Conservation (phyloP, 1,140 invertebrate species). For the Varroa destructor region DNA sequence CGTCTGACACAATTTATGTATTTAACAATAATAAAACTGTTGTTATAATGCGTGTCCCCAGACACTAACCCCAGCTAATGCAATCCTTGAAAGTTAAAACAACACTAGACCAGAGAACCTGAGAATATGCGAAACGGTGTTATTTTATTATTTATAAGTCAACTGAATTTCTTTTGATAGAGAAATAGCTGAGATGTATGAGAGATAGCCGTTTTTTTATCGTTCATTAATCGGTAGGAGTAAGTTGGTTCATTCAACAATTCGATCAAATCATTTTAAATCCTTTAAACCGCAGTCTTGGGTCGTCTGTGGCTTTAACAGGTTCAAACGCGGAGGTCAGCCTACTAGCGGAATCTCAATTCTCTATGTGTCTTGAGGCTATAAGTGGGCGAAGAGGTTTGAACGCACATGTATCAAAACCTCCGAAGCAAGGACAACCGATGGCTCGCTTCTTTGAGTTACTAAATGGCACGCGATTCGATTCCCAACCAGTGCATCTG, state of each 20-base stretch:
- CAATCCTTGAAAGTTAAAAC: too few relatives aligned
- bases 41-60: slow-evolving; percentile 23
- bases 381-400: slow-evolving; percentile 53
- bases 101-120: too few relatives aligned
- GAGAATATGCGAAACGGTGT: too few relatives aligned
- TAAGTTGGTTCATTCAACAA: too few relatives aligned
- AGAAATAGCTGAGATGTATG: too few relatives aligned
- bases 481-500: slow-evolving; percentile 50
- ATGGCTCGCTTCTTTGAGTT: slow-evolving; percentile 57
- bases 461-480: slow-evolving; percentile 29
- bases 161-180: too few relatives aligned
- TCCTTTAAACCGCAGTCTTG: too few relatives aligned
- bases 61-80: not conserved
- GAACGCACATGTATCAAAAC: slow-evolving; percentile 87
- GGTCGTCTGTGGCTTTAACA: not conserved
- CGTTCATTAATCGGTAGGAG: too few relatives aligned
- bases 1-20: slow-evolving; percentile 29
- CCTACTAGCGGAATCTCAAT: slow-evolving; percentile 59
- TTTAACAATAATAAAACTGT: slow-evolving; percentile 18
- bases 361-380: slow-evolving; percentile 81
- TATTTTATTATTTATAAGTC: too few relatives aligned
- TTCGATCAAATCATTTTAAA: too few relatives aligned
- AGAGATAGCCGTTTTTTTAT: too few relatives aligned
- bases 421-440: slow-evolving; percentile 69
- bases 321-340: slow-evolving; percentile 39